These are phyloP conservation scores for Sesamia nonagrioides DNA, from an alignment of 1,140 invertebrate species.

Conservation along the genomic window DNA sequence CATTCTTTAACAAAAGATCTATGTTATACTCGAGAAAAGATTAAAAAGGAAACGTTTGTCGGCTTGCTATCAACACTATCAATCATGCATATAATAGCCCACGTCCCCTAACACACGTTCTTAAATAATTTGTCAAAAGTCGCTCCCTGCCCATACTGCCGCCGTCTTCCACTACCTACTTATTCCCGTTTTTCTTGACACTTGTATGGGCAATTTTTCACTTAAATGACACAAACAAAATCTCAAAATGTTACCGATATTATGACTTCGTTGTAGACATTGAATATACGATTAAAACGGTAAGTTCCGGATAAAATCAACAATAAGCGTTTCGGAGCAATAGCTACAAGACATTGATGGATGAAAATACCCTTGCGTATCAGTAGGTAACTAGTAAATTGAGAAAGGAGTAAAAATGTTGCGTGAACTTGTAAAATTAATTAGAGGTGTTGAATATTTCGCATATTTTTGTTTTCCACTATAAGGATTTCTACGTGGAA, in stretches of 20 bases:
- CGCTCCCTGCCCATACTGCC: conserved; percentile 66
- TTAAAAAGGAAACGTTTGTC: conserved; percentile 74
- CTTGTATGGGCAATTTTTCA: conserved; percentile 59
- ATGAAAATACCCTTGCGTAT: conserved; percentile 52
- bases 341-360: conserved; percentile 59
- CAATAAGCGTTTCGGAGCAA: conserved; percentile 43
- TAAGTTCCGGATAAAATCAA: conserved; percentile 33
- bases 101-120: conserved; percentile 82
- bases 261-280: not conserved
- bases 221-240: conserved; percentile 51
- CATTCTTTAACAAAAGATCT: conserved; percentile 51
- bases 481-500: not conserved
- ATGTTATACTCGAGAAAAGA: conserved; percentile 62
- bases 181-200: conserved; percentile 71
- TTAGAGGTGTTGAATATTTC: conserved; percentile 17
- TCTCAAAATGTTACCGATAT: conserved; percentile 20
- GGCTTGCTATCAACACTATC: conserved; percentile 75
- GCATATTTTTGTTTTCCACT: conserved; percentile 23
- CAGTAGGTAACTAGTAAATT: conserved; percentile 39
- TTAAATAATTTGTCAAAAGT: conserved; percentile 86
- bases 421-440: conserved; percentile 36
- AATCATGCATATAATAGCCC: conserved; percentile 81
- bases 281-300: conserved; percentile 37
- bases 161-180: conserved; percentile 67
- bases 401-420: conserved; percentile 38